phyloP scores from a whole-genome alignment of 2,888 invertebrate species.

The Andrena minutula region DNA sequence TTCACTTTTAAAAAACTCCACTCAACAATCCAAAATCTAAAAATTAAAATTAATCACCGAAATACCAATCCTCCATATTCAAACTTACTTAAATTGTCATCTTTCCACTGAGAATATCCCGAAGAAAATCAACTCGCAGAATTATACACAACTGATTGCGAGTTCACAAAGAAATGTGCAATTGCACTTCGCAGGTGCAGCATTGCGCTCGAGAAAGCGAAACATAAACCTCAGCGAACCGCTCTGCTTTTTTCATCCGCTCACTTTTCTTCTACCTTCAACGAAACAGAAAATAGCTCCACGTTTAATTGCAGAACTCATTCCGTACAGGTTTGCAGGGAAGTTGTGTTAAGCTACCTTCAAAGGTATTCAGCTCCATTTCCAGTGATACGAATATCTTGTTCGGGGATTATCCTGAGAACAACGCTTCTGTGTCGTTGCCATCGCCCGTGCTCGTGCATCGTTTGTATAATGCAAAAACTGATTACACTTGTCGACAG shows the following conservation, averaged over 20 bases:
- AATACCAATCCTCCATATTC: not conserved
- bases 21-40: too few species aligned
- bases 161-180: not conserved
- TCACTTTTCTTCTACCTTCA: not conserved
- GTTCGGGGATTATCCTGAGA: not conserved
- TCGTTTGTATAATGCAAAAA: slow-evolving; percentile 20
- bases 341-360: not conserved
- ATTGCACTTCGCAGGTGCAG: slow-evolving; percentile 1
- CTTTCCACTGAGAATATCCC: not conserved
- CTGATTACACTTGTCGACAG: slow-evolving; percentile 28
- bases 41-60: too few species aligned
- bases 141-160: not conserved
- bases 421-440: not conserved
- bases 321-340: not conserved
- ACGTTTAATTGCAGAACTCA: not conserved
- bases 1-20: too few species aligned
- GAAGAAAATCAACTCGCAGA: not conserved
- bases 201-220: not conserved
- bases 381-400: not conserved
- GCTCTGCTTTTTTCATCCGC: not conserved
- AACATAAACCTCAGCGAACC: not conserved
- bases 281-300: not conserved
- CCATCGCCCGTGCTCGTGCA: not conserved
- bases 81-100: not conserved
- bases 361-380: not conserved